phyloP scores from a whole-genome alignment of 2,888 invertebrate genomes.

The Lithophane leautieri region DNA sequence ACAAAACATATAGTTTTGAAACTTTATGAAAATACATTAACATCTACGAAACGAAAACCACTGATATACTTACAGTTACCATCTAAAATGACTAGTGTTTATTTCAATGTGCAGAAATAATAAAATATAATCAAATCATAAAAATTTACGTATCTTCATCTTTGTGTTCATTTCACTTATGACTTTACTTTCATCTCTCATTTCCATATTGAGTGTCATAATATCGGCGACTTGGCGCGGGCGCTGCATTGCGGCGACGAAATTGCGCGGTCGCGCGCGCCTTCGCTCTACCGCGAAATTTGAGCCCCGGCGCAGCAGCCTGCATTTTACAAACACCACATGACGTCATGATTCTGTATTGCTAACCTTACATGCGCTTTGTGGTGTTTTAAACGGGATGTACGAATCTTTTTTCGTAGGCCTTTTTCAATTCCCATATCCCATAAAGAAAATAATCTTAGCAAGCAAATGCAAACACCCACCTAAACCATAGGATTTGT shows the following conservation, averaged over 20 bases:
- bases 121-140: not conserved
- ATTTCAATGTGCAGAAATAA: not conserved
- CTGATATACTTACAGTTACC: not conserved
- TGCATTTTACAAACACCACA: constrained; percentile 61
- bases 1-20: not conserved
- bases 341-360: constrained; percentile 60
- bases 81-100: not conserved
- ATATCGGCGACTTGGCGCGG: constrained; percentile 48
- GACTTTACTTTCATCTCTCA: constrained; percentile 13
- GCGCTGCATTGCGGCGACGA: constrained; percentile 71
- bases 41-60: not conserved
- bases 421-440: not conserved
- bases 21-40: constrained; percentile 8
- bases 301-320: constrained; percentile 70
- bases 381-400: constrained; percentile 15
- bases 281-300: constrained; percentile 81
- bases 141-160: not conserved
- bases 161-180: not conserved
- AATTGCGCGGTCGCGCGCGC: constrained; percentile 87
- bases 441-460: not conserved
- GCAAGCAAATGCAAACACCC: not conserved
- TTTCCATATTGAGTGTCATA: constrained; percentile 37
- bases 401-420: not conserved
- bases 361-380: constrained; percentile 63
- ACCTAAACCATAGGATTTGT: not conserved